A percentile compares a stretch with the other conserved stretches of the same genome.
These are phyloP conservation scores for Brachylomia viminalis DNA, from an alignment of 2,888 invertebrate species.

Conservation along the genomic window DNA sequence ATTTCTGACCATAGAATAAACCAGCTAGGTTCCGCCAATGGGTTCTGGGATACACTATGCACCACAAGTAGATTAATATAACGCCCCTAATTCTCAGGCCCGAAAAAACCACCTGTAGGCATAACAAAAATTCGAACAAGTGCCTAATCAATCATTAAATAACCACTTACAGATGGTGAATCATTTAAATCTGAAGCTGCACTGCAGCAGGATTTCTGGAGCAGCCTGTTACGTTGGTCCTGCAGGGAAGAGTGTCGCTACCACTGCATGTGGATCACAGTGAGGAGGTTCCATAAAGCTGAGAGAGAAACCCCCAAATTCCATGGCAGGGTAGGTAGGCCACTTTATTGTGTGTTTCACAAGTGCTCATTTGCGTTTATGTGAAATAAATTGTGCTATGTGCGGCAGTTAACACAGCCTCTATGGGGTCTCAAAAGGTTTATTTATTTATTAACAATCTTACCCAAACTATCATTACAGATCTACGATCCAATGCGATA, in stretches of 20 bases:
- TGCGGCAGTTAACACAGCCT: neutral
- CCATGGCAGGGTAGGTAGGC: conserved; percentile 95
- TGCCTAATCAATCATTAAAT: neutral
- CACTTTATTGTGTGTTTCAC: neutral
- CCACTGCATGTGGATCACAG: conserved; percentile 98
- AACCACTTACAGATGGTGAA: conserved; percentile 53
- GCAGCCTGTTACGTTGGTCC: conserved; percentile 92
- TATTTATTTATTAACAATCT: no score
- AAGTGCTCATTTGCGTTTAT: neutral
- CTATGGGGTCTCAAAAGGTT: neutral
- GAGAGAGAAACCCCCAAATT: conserved; percentile 96
- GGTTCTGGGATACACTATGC: neutral
- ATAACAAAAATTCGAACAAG: neutral
- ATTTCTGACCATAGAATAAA: neutral
- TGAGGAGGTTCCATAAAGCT: conserved; percentile 93
- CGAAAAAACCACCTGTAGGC: neutral
- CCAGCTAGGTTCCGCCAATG: neutral
- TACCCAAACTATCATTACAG: no score
- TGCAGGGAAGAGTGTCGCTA: conserved; percentile 97
- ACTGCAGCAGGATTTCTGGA: conserved; percentile 74
- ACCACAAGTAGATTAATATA: neutral
- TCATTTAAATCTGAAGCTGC: conserved; percentile 69
- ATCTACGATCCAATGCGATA: no score
- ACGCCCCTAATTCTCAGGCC: neutral
- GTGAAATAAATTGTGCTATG: neutral